Base-by-base conservation (phyloP, 2,113 vertebrate genomes). In the Upupa epops region DNA sequence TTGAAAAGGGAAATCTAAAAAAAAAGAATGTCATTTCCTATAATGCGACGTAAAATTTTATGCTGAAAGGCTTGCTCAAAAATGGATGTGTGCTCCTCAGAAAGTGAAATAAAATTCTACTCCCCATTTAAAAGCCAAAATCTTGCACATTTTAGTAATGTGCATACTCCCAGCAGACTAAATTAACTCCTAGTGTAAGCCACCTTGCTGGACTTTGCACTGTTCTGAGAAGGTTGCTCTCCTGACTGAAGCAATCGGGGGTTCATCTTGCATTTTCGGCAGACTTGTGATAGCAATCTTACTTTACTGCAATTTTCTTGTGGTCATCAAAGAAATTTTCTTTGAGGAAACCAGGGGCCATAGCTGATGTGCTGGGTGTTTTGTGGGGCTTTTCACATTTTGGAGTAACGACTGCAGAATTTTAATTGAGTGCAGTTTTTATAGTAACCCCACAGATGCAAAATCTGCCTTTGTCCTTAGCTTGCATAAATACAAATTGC, bases 1-100 rank as follows among this genome's bases (percentile, higher is more conserved):
- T 98, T 97, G 96, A 98, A 97, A 97, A 93, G 89, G 71, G 72
- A 96, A 97, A 95, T 96, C 90, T 96, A 69, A 96, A 97, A 92
- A 97, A 92, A 94, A 95, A 80, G 88, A 95, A 97, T 96, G 95
- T 94, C 91, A 95, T 87, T 96, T 86, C 88, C 94, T 94, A 95
- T 96, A 96, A 97, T 5, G 59, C 76, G 92, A 95, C 96, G 96
- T 92, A 96, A 94, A 95, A 73, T 97, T 97, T 93, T 90, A 91
- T 96, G 97, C 86, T 94, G 85, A 85, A 97, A 94, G 69, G 59
- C 74, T 95, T 97, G 91, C 56, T 92, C 93, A 94, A 78, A 77
- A 95, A 69, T 93, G n/a, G 49, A 95, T 90, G 83, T 76, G 94
- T 88, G 82, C 86, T 79, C 77, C 73, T 96, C 85, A 94, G 95